Evolutionary conservation across 2,888 invertebrate species (phyloP), one percentile per base, ranked within the genome.

Genomic region (Athalia cordata): DNA sequence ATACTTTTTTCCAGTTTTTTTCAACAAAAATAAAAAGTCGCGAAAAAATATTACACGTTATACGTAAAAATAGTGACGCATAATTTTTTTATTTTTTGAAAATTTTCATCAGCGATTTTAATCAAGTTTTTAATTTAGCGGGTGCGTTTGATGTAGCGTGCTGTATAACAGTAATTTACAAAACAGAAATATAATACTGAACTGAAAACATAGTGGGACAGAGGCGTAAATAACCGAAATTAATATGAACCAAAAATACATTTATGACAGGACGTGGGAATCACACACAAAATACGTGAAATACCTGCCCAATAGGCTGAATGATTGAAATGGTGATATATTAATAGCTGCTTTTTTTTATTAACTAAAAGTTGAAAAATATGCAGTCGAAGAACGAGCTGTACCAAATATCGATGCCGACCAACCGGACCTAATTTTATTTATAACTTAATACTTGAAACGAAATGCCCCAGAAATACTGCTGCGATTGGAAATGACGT

Each of bases 121-220:
- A 29, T 29, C 13, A 29, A 29, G 29, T 29, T 13, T 43, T 29
- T 11, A 68, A 59, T 72, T 59, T 49, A 59, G 47, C 72, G 72
- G 59, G 72, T 72, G 72, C 72, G 47, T 72, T 72, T 72, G 52
- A 57, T 47, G 59, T 59, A 59, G 72, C 72, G 72, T 72, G 72
- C 72, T 59, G 72, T 72, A 52, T 70, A 45, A 70, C 50, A 6
- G 57, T 43, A 55, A 68, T 52, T 68, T 65, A 65, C 65, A 67
- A 49, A 67, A 29, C 29, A 49, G 50, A 70, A 70, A 55, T 67
- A 67, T 9, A 8, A n/a, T 61, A 13, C 3, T n/a, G 49, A 67
- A 4, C 9, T 67, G 50, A 67, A 67, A 67, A 67, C 50, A 13
- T 50, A 65, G 49, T 49, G 49, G 67, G 67, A 67, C 5, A 50